Evolutionary conservation across 2,113 vertebrate genomes (phyloP).

Genomic region (Heliornis fulica): DNA sequence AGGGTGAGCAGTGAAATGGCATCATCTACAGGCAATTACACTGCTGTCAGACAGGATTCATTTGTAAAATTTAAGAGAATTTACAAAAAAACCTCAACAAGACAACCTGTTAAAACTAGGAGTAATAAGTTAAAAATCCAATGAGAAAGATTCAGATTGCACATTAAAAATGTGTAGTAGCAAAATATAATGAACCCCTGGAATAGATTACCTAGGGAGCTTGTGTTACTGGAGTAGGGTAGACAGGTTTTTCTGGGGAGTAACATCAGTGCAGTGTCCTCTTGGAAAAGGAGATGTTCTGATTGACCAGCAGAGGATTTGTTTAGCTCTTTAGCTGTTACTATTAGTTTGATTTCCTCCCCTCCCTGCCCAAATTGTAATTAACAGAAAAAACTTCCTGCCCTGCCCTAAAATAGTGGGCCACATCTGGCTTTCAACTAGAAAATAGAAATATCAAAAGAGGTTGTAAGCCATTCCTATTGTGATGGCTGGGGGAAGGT

Average conservation of each 20-base stretch:
- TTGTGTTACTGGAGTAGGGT: background rate
- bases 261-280: background rate
- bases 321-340: background rate
- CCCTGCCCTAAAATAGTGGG: background rate
- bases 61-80: background rate
- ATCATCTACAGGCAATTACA: background rate
- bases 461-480: no score
- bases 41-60: background rate
- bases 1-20: background rate
- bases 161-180: background rate
- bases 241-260: background rate
- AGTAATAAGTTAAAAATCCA: background rate
- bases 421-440: background rate
- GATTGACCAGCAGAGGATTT: background rate
- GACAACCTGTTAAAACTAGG: background rate
- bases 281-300: no score
- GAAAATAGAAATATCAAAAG: background rate
- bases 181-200: background rate
- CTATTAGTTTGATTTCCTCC: background rate
- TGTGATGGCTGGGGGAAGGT: no score
- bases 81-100: background rate
- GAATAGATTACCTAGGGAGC: background rate
- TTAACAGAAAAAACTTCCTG: background rate
- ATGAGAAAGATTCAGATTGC: background rate
- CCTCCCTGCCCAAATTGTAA: rapidly evolving